Conservation (phyloP, 1,140 invertebrate genomes). For the Chionoecetes opilio region DNA sequence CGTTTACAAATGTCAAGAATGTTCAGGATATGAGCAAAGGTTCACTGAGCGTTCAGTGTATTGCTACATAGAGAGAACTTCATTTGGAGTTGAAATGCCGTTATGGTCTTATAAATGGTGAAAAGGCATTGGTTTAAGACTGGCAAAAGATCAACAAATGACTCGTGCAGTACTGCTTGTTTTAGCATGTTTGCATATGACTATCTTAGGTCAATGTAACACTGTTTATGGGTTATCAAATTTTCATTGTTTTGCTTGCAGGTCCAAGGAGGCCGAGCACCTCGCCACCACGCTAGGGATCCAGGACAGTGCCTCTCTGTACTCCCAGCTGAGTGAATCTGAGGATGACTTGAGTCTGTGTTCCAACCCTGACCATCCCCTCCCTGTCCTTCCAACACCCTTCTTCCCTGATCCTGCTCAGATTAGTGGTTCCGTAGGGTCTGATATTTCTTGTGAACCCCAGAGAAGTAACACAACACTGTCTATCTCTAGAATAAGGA, state of each 20-base stretch:
- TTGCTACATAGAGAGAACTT: no score
- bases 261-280: conserved; percentile 62
- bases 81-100: no score
- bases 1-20: no score
- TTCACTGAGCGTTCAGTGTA: no score
- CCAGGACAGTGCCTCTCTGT: conserved; percentile 58
- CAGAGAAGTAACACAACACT: not conserved
- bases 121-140: no score
- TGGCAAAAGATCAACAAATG: no score
- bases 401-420: not conserved
- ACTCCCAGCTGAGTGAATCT: conserved; percentile 66
- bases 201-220: no score
- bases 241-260: conserved; percentile 14
- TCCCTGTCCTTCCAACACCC: not conserved
- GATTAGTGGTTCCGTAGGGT: not conserved
- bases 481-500: not conserved
- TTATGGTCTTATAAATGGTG: no score
- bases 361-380: conserved; percentile 53
- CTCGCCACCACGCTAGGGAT: conserved; percentile 66
- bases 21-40: no score
- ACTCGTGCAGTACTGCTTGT: no score
- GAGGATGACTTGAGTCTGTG: conserved; percentile 70
- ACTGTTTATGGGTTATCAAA: no score
- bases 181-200: no score
- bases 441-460: not conserved